Conservation (phyloP, 30 jellyfish, hydroid and myxozoan species). For the Aurelia sp. region DNA sequence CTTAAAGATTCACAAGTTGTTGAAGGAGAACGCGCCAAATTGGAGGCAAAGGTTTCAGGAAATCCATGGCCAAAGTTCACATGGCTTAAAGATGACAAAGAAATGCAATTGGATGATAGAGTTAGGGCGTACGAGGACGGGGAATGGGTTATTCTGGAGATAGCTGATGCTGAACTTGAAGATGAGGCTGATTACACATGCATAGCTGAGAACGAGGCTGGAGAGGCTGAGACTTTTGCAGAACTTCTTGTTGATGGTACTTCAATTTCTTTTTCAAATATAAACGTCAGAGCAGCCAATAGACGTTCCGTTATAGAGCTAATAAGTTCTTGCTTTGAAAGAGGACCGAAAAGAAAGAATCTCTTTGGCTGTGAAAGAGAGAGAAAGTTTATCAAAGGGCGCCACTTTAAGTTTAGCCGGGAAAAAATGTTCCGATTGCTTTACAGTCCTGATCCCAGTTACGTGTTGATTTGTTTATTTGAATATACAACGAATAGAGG, state of each 20-base stretch:
- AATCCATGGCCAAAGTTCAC: constrained; percentile 62
- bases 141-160: constrained; percentile 59
- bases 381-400: too few species aligned
- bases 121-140: constrained; percentile 72
- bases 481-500: too few species aligned
- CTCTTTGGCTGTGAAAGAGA: too few species aligned
- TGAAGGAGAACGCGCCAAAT: constrained; percentile 60
- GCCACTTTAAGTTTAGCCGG: too few species aligned
- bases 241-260: constrained; percentile 90
- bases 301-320: too few species aligned
- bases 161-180: constrained; percentile 62
- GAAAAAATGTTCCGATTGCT: too few species aligned
- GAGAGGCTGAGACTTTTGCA: constrained; percentile 80
- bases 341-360: too few species aligned
- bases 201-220: constrained; percentile 77
- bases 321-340: too few species aligned
- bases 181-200: constrained; percentile 89
- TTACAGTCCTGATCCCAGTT: too few species aligned
- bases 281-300: too few species aligned
- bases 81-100: constrained; percentile 78
- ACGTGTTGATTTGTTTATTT: too few species aligned
- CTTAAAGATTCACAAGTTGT: constrained; percentile 52
- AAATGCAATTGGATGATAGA: constrained; percentile 32
- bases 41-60: constrained; percentile 66
- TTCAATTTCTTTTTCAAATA: not conserved